Conservation (phyloP, 2,797 vertebrate species). For the Iguana delicatissima region DNA sequence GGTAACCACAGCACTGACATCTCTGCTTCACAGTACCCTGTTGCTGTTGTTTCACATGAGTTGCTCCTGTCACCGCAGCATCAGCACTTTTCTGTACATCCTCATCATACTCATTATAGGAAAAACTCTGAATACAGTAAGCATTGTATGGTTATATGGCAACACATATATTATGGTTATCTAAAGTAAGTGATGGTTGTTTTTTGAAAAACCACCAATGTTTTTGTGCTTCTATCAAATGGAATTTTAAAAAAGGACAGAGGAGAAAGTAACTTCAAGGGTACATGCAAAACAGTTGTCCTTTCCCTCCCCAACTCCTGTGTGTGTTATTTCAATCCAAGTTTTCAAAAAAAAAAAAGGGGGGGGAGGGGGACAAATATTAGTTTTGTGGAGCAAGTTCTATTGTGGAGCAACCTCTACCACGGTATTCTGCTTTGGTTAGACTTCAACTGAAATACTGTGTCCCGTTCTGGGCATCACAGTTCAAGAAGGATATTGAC, state of each 20-base stretch:
- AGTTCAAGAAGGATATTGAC: too few species aligned
- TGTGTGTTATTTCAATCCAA: background rate
- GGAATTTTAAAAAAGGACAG: background rate
- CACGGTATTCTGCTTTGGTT: too few species aligned
- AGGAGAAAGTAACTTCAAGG: background rate
- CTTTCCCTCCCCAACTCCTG: too few species aligned
- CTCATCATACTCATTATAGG: background rate
- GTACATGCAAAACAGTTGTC: background rate
- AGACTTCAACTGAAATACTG: too few species aligned
- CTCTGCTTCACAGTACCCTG: background rate
- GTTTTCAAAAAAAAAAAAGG: background rate
- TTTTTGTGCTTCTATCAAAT: background rate
- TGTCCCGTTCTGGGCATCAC: too few species aligned
- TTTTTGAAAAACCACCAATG: background rate
- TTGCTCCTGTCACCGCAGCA: background rate
- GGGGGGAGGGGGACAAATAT: background rate
- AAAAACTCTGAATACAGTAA: background rate
- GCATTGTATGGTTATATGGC: background rate
- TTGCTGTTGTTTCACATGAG: background rate
- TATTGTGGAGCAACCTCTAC: too few species aligned
- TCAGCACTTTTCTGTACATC: background rate
- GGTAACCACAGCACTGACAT: background rate
- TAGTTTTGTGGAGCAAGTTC: background rate
- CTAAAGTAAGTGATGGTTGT: background rate
- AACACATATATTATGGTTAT: background rate